Conservation (phyloP, 2,113 vertebrate genomes). For the Sigmodon hispidus region DNA sequence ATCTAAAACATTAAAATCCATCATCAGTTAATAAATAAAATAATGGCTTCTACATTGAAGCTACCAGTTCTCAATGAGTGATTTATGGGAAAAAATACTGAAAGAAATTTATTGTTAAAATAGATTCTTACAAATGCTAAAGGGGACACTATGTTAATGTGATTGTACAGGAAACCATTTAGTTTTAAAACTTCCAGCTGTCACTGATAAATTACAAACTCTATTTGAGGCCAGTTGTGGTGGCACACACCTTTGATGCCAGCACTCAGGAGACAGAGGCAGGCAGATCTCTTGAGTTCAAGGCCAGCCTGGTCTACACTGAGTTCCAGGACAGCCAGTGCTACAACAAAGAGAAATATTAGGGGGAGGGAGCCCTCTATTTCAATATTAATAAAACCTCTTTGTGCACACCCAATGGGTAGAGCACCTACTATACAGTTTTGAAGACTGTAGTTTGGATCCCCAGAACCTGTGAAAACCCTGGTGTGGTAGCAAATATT, state of each 20-base stretch:
- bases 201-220: background rate
- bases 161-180: background rate
- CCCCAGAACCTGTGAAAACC: background rate
- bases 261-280: background rate
- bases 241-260: background rate
- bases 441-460: background rate
- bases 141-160: background rate
- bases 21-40: background rate
- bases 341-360: background rate
- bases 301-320: background rate
- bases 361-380: too few relatives aligned
- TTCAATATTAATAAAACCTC: background rate
- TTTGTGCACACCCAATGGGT: background rate
- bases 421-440: background rate
- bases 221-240: background rate
- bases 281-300: background rate
- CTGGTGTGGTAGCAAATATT: background rate
- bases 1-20: background rate
- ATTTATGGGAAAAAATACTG: background rate
- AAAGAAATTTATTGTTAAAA: background rate
- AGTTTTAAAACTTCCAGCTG: background rate
- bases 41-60: background rate
- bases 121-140: background rate
- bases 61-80: conserved; percentile 1
- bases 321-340: background rate